phyloP scores from a whole-genome alignment of 2,113 vertebrate genomes.

The Shinisaurus crocodilurus region DNA sequence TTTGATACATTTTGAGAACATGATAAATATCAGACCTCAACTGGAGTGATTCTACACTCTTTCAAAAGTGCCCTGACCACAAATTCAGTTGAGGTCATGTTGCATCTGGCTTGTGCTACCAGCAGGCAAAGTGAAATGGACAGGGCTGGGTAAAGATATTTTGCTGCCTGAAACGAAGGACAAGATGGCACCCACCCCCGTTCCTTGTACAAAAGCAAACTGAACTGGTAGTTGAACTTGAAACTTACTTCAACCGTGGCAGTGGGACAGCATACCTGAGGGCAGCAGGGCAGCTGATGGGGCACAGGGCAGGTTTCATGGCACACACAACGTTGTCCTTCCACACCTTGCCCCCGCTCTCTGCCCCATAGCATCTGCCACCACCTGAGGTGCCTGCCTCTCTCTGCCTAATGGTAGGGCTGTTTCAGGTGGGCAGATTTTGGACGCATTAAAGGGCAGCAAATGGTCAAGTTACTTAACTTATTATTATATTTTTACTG shows the following conservation, averaged over 20 bases:
- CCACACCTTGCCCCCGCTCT: too few species aligned
- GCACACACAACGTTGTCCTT: too few species aligned
- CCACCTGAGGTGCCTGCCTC: background rate
- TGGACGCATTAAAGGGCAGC: background rate
- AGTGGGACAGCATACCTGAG: too few species aligned
- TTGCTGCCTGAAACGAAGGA: too few species aligned
- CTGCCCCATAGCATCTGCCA: too few species aligned
- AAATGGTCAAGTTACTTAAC: background rate
- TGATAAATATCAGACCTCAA: background rate
- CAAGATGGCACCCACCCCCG: too few species aligned
- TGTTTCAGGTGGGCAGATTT: background rate
- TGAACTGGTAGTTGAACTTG: too few species aligned
- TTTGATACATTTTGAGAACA: background rate
- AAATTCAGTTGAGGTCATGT: background rate
- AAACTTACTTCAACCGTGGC: too few species aligned
- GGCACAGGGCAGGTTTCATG: too few species aligned
- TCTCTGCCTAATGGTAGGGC: background rate
- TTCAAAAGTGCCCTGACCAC: background rate
- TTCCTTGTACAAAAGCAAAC: too few species aligned
- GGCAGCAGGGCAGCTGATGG: too few species aligned
- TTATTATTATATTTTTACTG: background rate
- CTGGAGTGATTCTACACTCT: background rate
- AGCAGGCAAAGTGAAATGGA: background rate
- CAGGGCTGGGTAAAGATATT: too few species aligned
- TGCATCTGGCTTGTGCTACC: background rate